Evolutionary conservation across 1,140 invertebrate genomes (phyloP).

Genomic region (Ceratina japonica): DNA sequence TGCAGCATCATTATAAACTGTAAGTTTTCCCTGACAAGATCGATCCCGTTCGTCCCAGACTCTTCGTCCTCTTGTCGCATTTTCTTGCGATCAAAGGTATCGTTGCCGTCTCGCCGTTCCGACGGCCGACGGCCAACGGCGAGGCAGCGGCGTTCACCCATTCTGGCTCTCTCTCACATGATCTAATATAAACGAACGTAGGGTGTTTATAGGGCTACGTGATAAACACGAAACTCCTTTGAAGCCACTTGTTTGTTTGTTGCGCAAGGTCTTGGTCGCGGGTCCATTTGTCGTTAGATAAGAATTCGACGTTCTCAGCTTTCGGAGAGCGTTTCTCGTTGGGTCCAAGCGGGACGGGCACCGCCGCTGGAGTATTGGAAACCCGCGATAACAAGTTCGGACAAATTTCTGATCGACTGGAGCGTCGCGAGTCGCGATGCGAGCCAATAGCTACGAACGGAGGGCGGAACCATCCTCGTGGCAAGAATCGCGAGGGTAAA

Average conservation of each 20-base stretch:
- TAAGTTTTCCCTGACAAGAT: conserved; percentile 64
- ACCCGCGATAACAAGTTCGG: neutral
- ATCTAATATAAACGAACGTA: neutral
- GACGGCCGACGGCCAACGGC: too few relatives aligned
- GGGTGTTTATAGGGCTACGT: conserved; percentile 3
- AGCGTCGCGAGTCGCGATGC: too few relatives aligned
- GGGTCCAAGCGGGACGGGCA: too few relatives aligned
- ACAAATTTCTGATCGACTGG: neutral
- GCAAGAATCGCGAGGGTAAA: conserved; percentile 27
- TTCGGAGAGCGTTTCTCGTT: too few relatives aligned
- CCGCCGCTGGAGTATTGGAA: too few relatives aligned
- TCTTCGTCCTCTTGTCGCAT: neutral
- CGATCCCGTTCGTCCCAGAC: neutral
- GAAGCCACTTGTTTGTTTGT: conserved; percentile 63
- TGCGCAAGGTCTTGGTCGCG: conserved; percentile 61
- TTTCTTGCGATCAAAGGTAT: neutral
- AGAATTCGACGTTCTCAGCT: conserved; percentile 1
- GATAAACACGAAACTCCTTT: too few relatives aligned
- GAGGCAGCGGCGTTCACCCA: neutral
- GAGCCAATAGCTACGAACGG: neutral
- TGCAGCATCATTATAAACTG: conserved; percentile 79
- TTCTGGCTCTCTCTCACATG: neutral
- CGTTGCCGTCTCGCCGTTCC: neutral
- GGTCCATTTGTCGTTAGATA: conserved; percentile 44
- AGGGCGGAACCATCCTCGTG: neutral